A percentile compares a stretch with the other conserved stretches of the same genome.
These are phyloP conservation scores for Cecidostiba fungosa DNA, from an alignment of 2,888 invertebrate genomes.

Conservation along the genomic window DNA sequence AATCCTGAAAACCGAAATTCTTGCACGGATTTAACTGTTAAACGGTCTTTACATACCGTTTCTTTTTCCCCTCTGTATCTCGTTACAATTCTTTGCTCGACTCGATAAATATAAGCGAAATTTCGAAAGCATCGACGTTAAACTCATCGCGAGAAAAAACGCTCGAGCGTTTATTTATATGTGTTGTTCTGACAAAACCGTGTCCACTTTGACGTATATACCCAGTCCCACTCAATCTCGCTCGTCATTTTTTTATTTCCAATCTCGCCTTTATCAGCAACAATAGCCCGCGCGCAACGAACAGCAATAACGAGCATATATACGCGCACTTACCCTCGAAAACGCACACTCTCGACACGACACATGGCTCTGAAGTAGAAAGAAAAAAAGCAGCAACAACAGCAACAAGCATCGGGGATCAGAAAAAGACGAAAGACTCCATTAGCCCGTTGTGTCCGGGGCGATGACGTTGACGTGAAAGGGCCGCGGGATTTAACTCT, in stretches of 20 bases:
- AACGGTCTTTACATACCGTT: neutral
- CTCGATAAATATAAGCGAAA: neutral
- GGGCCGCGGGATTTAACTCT: conserved; percentile 65
- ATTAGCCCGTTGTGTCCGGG: conserved; percentile 54
- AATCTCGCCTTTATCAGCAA: conserved; percentile 16
- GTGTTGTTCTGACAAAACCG: neutral
- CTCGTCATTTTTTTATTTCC: neutral
- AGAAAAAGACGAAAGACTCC: conserved; percentile 55
- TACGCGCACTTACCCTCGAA: conserved; percentile 34
- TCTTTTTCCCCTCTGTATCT: neutral
- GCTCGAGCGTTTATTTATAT: too few species aligned
- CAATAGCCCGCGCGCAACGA: conserved; percentile 29
- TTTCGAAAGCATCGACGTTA: neutral
- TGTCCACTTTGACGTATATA: neutral
- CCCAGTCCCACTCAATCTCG: neutral
- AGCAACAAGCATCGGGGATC: conserved; percentile 38
- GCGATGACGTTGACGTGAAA: conserved; percentile 67
- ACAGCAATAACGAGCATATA: conserved; percentile 4
- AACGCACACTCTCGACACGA: conserved; percentile 55
- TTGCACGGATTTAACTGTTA: neutral
- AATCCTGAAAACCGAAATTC: neutral
- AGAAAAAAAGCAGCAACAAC: neutral
- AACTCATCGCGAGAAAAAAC: neutral
- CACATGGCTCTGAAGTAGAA: conserved; percentile 60
- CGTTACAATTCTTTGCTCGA: neutral